Evolutionary conservation across 1,140 invertebrate genomes (phyloP).

Genomic region (Eurytemora carolleeae): DNA sequence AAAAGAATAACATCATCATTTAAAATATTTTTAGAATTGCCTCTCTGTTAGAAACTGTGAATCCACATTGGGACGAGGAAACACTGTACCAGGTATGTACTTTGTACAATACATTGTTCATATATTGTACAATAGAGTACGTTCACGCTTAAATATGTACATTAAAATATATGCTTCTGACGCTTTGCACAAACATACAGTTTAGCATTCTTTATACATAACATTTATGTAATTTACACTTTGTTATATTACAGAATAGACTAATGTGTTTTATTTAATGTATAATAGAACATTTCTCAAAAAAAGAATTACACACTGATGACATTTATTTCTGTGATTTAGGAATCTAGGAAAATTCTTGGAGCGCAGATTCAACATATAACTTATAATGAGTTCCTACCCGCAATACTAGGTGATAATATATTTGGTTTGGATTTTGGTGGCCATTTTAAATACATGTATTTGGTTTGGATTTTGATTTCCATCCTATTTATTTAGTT

Average conservation of each 20-base stretch:
- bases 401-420: constrained; percentile 33
- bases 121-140: too few species aligned
- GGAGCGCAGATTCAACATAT: constrained; percentile 35
- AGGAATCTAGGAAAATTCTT: constrained; percentile 32
- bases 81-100: constrained; percentile 53
- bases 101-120: too few species aligned
- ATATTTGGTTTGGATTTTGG: background rate
- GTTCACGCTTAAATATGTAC: too few species aligned
- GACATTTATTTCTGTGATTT: too few species aligned
- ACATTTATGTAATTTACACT: background rate
- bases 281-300: too few species aligned
- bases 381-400: constrained; percentile 42
- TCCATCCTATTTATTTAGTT: too few species aligned
- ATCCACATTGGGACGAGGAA: constrained; percentile 72
- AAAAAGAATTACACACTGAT: too few species aligned
- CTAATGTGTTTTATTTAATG: too few species aligned
- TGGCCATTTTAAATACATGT: background rate
- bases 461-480: too few species aligned
- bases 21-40: constrained; percentile 72
- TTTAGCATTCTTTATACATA: too few species aligned
- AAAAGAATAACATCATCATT: background rate
- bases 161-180: too few species aligned
- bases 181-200: too few species aligned
- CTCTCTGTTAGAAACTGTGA: constrained; percentile 41
- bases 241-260: background rate